Evolutionary conservation across 2,113 vertebrate genomes (phyloP), one percentile per base, ranked within the genome.

Genomic region (Nibea albiflora): DNA sequence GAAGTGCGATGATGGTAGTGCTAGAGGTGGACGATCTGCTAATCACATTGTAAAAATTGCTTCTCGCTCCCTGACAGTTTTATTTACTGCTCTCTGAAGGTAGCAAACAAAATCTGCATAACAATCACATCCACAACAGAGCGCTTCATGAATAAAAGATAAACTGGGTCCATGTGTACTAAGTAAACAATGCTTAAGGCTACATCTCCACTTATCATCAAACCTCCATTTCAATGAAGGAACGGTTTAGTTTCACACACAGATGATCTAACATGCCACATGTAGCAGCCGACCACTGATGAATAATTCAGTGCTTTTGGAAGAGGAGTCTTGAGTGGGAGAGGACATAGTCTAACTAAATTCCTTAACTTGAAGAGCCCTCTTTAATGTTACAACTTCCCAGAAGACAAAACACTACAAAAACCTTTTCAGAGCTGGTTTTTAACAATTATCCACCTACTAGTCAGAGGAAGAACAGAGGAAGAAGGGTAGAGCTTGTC

Each of bases 131-230:
- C 62, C 10, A 63, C 49, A 58, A 31, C 42, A 35, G 52, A 58
- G 39, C 28, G 35, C 26, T 26, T 82, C 85, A 90, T 90, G 85
- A 90, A 91, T 90, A 80, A 85, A 85, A 87, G 82, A 86, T 81
- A 15, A 49, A 78, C 50, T 1, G 4, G 50, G 8, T 54, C n/a
- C 3, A 19, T 57, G 78, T 56, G 56, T 72, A 74, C 54, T n/a
- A 46, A 81, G 74, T 73, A 83, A 81, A 84, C 74, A 76, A 54
- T 24, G 57, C 24, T 9, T 12, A 49, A 20, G 50, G 60, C 61
- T 26, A 53, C 78, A 66, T 56, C 76, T 31, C 65, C 73, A 65
- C 64, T 83, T 53, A 76, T 80, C 61, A 78, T 85, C 77, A 80
- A 83, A 85, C 63, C 39, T 39, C 44, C 20, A 44, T 76, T 44